Conservation (phyloP, 1,140 invertebrate genomes). For the Penaeus chinensis region DNA sequence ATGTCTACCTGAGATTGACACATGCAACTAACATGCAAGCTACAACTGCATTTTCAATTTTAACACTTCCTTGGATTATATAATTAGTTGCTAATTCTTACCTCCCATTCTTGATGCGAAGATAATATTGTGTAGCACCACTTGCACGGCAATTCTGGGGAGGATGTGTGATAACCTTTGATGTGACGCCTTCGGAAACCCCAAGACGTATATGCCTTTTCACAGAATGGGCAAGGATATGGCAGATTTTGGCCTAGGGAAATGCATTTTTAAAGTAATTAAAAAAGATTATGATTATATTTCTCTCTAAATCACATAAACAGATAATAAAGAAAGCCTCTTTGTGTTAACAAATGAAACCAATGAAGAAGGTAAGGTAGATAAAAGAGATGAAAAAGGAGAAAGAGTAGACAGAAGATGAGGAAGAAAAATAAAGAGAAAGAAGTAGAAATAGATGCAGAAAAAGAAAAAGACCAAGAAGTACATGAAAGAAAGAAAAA, state of each 20-base stretch:
- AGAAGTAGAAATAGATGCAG: not conserved
- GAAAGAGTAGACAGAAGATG: not conserved
- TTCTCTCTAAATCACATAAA: no score
- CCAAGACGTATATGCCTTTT: slow-evolving; percentile 76
- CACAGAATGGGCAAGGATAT: slow-evolving; percentile 76
- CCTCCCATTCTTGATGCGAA: slow-evolving; percentile 72
- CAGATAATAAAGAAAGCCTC: no score
- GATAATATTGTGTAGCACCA: slow-evolving; percentile 74
- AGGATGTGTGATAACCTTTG: slow-evolving; percentile 73
- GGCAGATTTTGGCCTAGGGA: slow-evolving; percentile 66
- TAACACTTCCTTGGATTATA: no score
- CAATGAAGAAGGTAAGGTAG: not conserved
- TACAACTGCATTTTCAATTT: no score
- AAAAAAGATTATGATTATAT: no score
- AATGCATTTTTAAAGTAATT: not conserved
- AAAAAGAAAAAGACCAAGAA: not conserved
- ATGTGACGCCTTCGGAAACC: slow-evolving; percentile 76
- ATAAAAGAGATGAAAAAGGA: not conserved
- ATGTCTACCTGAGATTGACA: not conserved
- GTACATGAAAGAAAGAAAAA: not conserved
- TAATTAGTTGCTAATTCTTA: not conserved
- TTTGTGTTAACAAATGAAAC: no score
- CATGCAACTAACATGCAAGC: not conserved
- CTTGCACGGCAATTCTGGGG: slow-evolving; percentile 67
- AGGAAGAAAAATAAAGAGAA: not conserved